Evolutionary conservation across 1,140 invertebrate genomes (phyloP).

Genomic region (Diorhabda sublineata): DNA sequence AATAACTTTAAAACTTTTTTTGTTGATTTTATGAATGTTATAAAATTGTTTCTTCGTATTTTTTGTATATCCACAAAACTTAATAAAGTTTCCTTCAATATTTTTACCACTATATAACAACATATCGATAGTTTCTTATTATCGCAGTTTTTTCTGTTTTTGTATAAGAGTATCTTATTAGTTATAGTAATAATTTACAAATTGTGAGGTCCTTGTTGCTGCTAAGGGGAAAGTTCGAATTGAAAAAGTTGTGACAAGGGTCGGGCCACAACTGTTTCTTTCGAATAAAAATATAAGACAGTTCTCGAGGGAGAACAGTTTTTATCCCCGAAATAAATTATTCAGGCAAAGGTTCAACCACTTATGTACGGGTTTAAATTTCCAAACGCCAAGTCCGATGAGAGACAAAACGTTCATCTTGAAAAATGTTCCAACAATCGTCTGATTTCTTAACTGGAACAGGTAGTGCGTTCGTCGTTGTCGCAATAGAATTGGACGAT

Average conservation of each 20-base stretch:
- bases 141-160: too few species aligned
- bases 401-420: conserved; percentile 4
- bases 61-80: too few species aligned
- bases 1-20: too few species aligned
- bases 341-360: conserved; percentile 12
- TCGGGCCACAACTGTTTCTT: conserved; percentile 14
- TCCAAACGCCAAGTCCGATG: conserved; percentile 9
- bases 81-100: too few species aligned
- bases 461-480: not conserved
- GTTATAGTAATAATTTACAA: too few species aligned
- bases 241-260: conserved; percentile 12
- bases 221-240: not conserved
- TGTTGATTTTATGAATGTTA: too few species aligned
- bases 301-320: conserved; percentile 13
- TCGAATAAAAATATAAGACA: conserved; percentile 14
- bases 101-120: too few species aligned
- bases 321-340: conserved; percentile 16
- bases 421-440: conserved; percentile 7
- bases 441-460: not conserved
- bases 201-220: not conserved
- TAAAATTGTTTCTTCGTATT: too few species aligned
- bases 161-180: too few species aligned
- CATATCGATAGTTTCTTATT: too few species aligned
- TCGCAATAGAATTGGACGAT: not conserved
- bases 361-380: conserved; percentile 16